Conservation (phyloP, 2,888 invertebrate genomes). For the Caenorhabditis uteleia region DNA sequence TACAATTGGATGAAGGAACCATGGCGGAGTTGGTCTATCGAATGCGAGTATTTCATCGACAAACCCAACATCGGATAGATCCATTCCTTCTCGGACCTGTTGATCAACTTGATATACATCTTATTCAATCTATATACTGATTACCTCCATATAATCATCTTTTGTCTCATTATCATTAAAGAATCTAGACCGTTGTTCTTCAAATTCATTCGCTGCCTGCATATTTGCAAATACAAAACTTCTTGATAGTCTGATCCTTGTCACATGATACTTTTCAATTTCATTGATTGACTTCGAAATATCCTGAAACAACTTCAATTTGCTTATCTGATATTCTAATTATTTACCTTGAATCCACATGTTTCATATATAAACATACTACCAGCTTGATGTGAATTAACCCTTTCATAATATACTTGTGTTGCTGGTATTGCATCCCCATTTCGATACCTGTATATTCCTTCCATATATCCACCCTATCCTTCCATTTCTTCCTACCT, state of each 20-base stretch:
- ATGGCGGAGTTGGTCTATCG: slow-evolving; percentile 44
- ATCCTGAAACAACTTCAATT: no score
- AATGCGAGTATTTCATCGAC: slow-evolving; percentile 47
- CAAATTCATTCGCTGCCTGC: slow-evolving; percentile 79
- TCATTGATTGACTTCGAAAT: slow-evolving; percentile 39
- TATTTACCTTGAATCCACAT: slow-evolving; percentile 77
- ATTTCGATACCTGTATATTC: slow-evolving; percentile 78
- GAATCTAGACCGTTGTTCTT: slow-evolving; percentile 82
- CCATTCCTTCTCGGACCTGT: slow-evolving; percentile 79
- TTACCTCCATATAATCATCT: slow-evolving; percentile 87
- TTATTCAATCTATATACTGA: slow-evolving; percentile 70
- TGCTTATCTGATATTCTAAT: no score
- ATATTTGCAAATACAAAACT: slow-evolving; percentile 82
- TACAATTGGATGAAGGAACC: slow-evolving; percentile 75
- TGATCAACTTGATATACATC: slow-evolving; percentile 17
- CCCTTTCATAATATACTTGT: slow-evolving; percentile 83
- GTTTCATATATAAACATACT: slow-evolving; percentile 81
- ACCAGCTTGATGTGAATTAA: slow-evolving; percentile 82
- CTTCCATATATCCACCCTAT: background rate
- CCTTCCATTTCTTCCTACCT: slow-evolving; percentile 30
- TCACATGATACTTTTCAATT: slow-evolving; percentile 41
- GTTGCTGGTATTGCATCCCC: slow-evolving; percentile 84
- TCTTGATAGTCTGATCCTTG: slow-evolving; percentile 35
- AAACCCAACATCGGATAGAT: slow-evolving; percentile 73
- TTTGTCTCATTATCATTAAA: slow-evolving; percentile 81